Conservation (phyloP, 92 coral and sea anemone species). For the Actinernus sp. region DNA sequence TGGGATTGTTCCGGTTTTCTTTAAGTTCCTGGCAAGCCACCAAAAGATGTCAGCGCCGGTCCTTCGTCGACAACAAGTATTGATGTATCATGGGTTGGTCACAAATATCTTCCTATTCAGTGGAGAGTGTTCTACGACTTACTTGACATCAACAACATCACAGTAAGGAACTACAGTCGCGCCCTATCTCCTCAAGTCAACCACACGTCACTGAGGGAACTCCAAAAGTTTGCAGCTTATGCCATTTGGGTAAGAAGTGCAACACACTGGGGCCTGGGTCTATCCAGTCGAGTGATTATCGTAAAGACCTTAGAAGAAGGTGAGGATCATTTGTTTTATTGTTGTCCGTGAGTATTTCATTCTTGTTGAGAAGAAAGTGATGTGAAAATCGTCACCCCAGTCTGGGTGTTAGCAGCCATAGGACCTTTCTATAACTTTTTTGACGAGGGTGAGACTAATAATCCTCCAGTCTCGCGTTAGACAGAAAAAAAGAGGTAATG, state of each 20-base stretch:
- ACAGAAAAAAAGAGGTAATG: too few relatives aligned
- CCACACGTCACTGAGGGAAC: conserved; percentile 8
- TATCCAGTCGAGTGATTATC: conserved; percentile 42
- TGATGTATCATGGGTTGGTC: background rate
- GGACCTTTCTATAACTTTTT: too few relatives aligned
- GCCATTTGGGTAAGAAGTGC: conserved; percentile 37
- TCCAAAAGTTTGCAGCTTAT: conserved; percentile 53
- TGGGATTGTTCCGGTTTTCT: too few relatives aligned
- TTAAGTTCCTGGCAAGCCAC: conserved; percentile 2
- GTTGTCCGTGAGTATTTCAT: too few relatives aligned
- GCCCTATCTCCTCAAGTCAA: conserved; percentile 5
- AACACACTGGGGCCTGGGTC: conserved; percentile 68
- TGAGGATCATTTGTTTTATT: conserved; percentile 10
- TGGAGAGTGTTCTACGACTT: conserved; percentile 16
- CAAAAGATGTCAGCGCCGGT: conserved; percentile 10
- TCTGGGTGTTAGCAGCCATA: too few relatives aligned
- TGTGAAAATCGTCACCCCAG: too few relatives aligned
- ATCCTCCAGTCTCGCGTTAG: too few relatives aligned
- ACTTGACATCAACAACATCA: conserved; percentile 12
- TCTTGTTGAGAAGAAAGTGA: too few relatives aligned
- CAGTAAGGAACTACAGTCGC: background rate
- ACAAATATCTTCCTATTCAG: conserved; percentile 4
- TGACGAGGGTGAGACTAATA: too few relatives aligned
- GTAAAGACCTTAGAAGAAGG: conserved; percentile 70
- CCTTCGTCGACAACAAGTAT: conserved; percentile 47